A percentile compares a stretch with the other conserved stretches of the same genome.
These are phyloP conservation scores for Eupithecia abbreviata DNA, from an alignment of 2,888 invertebrate genomes.

Conservation along the genomic window DNA sequence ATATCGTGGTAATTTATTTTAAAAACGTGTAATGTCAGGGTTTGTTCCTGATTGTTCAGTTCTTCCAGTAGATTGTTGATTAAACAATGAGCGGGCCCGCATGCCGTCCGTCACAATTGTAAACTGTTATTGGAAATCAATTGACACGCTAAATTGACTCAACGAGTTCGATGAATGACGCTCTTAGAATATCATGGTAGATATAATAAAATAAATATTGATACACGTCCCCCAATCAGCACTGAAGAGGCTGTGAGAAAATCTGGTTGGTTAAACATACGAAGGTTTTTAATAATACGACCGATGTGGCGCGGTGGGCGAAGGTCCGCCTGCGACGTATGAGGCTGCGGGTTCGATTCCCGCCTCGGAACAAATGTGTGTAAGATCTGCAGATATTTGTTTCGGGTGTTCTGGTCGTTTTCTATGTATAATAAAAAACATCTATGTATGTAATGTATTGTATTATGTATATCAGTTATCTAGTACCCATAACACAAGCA, in stretches of 20 bases:
- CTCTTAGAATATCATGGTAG: constrained; percentile 35
- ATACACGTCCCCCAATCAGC: neutral
- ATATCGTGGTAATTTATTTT: constrained; percentile 63
- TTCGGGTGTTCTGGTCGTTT: no score
- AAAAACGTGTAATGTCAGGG: constrained; percentile 61
- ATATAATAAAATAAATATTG: constrained; percentile 7
- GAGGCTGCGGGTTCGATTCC: no score
- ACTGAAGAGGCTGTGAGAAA: neutral
- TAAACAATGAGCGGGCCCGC: constrained; percentile 79
- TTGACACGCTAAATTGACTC: constrained; percentile 73
- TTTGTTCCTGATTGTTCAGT: constrained; percentile 44
- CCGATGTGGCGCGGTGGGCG: no score
- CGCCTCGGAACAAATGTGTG: no score
- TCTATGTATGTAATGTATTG: no score
- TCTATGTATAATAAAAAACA: no score
- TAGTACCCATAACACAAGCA: no score
- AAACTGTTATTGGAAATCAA: constrained; percentile 82
- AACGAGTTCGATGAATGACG: constrained; percentile 65
- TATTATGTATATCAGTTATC: no score
- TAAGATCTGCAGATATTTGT: no score
- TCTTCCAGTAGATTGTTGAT: constrained; percentile 66
- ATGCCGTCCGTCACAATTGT: constrained; percentile 77
- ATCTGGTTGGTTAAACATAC: neutral
- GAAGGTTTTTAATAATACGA: no score
- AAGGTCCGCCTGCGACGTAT: no score